phyloP scores from a whole-genome alignment of 2,113 vertebrate species.

The Ochotona curzoniae region DNA sequence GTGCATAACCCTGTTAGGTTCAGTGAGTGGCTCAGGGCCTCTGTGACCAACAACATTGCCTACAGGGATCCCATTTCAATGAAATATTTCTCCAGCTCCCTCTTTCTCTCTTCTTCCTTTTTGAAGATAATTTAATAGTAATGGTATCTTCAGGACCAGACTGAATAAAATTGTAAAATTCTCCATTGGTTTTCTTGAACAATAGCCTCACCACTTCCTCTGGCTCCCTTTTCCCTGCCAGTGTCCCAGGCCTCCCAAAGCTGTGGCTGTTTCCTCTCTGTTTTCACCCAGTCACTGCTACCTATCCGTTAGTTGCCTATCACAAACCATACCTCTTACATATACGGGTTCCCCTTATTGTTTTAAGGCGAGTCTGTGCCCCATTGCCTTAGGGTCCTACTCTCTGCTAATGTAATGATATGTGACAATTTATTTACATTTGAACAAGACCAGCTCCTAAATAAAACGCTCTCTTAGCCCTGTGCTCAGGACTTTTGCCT shows the following conservation, averaged over 20 bases:
- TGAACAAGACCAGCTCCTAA: constrained; percentile 53
- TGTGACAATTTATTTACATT: constrained; percentile 41
- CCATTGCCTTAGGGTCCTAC: neutral
- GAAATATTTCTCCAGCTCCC: neutral
- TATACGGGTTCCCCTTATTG: neutral
- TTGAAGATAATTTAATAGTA: neutral
- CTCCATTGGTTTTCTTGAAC: neutral
- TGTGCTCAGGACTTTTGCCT: constrained; percentile 38
- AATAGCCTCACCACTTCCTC: neutral
- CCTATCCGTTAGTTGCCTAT: neutral
- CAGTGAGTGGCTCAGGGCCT: neutral
- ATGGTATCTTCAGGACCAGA: neutral
- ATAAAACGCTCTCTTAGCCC: constrained; percentile 41
- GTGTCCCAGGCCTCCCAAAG: neutral
- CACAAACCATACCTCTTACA: neutral
- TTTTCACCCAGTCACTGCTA: rapidly evolving
- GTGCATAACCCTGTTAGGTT: neutral
- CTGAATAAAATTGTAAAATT: neutral
- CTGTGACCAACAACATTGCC: neutral
- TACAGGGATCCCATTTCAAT: neutral
- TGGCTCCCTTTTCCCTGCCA: neutral
- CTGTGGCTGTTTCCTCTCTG: neutral
- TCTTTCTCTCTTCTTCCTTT: neutral
- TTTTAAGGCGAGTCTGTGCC: neutral
- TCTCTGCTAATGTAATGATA: constrained; percentile 57